Evolutionary conservation across 2,113 vertebrate genomes (phyloP).

Genomic region (Corapipo altera): DNA sequence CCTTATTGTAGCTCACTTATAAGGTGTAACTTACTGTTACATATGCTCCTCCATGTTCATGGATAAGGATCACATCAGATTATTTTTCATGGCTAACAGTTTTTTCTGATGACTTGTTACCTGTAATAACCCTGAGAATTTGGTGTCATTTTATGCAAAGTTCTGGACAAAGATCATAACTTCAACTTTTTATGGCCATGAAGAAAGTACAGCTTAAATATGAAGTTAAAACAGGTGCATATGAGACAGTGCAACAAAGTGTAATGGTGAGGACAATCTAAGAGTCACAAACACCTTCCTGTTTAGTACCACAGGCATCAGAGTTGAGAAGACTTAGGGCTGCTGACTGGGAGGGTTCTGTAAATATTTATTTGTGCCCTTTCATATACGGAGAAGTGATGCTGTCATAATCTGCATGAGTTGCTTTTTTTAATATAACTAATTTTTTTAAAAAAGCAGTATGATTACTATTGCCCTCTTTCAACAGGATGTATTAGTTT

Average conservation of each 20-base stretch:
- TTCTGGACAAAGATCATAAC: not conserved
- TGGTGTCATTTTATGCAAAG: not conserved
- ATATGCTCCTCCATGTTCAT: accelerated
- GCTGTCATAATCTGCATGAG: not conserved
- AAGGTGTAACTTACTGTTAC: not conserved
- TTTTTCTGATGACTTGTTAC: not conserved
- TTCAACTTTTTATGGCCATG: not conserved
- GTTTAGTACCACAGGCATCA: not conserved
- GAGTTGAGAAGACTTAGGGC: not conserved
- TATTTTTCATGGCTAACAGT: not conserved
- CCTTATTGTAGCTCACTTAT: not conserved
- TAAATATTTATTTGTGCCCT: not conserved
- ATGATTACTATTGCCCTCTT: not conserved
- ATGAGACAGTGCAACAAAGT: not conserved
- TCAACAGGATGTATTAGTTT: not conserved
- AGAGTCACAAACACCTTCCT: not conserved
- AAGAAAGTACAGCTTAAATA: not conserved
- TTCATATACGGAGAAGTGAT: not conserved
- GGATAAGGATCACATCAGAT: not conserved
- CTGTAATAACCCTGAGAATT: not conserved
- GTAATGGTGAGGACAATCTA: not conserved
- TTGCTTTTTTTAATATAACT: not conserved
- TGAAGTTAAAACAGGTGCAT: not conserved
- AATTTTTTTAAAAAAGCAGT: not conserved
- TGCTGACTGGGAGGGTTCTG: not conserved